Evolutionary conservation across 2,797 vertebrate species (phyloP).

Genomic region (Argentina silus): DNA sequence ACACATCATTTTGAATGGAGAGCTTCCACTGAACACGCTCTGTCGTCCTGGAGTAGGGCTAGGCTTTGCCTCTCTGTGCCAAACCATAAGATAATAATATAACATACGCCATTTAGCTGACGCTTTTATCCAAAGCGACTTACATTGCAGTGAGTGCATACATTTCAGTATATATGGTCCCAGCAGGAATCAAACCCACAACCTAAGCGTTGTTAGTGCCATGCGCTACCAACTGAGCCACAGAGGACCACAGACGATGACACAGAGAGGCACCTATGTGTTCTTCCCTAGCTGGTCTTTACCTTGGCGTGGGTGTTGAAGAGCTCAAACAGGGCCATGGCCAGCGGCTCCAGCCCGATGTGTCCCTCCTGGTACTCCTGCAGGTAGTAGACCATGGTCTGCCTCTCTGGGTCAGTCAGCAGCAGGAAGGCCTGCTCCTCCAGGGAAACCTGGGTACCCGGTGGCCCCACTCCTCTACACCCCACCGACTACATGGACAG

Average conservation of each 20-base stretch:
- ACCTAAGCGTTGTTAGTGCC: no score
- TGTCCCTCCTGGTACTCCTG: constrained; percentile 88
- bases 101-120: no score
- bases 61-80: no score
- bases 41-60: no score
- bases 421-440: constrained; percentile 90
- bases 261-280: background rate
- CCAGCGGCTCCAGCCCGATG: constrained; percentile 83
- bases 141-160: no score
- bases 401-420: constrained; percentile 83
- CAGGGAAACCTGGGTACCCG: constrained; percentile 83
- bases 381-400: constrained; percentile 92
- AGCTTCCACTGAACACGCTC: background rate
- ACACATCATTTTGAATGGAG: background rate
- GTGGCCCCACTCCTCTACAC: constrained; percentile 80
- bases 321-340: constrained; percentile 92
- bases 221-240: no score
- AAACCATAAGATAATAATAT: no score
- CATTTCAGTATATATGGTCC: no score
- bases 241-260: no score
- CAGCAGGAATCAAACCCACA: no score
- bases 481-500: constrained; percentile 73
- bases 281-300: constrained; percentile 5
- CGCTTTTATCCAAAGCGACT: no score
- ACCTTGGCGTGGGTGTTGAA: constrained; percentile 97